These are phyloP conservation scores for Anomalospiza imberbis DNA, from an alignment of 2,797 vertebrate genomes.

Conservation along the genomic window DNA sequence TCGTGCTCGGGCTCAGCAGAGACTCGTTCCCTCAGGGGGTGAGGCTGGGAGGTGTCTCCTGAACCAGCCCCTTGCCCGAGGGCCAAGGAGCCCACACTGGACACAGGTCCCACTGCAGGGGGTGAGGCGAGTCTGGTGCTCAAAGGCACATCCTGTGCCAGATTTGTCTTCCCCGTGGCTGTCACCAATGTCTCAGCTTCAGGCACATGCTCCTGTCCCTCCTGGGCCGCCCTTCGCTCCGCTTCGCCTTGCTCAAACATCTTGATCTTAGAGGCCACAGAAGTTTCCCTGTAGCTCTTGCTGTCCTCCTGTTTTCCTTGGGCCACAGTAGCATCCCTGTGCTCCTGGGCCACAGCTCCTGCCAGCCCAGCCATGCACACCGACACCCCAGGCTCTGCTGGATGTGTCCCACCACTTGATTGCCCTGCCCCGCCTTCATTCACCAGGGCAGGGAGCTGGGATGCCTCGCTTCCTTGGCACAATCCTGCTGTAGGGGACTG, in stretches of 20 bases:
- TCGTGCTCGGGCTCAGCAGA: background rate
- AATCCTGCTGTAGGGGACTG: background rate
- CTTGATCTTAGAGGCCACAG: slow-evolving; percentile 75
- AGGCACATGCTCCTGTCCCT: background rate
- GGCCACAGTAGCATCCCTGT: background rate
- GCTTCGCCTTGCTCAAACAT: slow-evolving; percentile 69
- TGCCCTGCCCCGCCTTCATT: background rate
- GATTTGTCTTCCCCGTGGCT: background rate
- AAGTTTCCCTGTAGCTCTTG: slow-evolving; percentile 44
- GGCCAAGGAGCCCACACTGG: background rate
- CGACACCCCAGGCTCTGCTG: background rate
- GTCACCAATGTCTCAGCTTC: background rate
- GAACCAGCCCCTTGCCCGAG: background rate
- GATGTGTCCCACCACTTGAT: background rate
- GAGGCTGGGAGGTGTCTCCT: slow-evolving; percentile 8
- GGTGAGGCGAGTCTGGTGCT: background rate
- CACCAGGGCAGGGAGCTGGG: background rate
- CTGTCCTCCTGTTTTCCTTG: slow-evolving; percentile 3
- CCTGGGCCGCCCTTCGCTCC: background rate
- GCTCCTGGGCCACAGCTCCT: background rate
- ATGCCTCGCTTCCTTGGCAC: background rate
- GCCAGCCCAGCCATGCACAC: background rate
- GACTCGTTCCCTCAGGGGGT: slow-evolving; percentile 13
- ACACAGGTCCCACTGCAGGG: background rate
- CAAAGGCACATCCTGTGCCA: background rate